Conservation (phyloP, 2,797 vertebrate species). For the Intellagama lesueurii region DNA sequence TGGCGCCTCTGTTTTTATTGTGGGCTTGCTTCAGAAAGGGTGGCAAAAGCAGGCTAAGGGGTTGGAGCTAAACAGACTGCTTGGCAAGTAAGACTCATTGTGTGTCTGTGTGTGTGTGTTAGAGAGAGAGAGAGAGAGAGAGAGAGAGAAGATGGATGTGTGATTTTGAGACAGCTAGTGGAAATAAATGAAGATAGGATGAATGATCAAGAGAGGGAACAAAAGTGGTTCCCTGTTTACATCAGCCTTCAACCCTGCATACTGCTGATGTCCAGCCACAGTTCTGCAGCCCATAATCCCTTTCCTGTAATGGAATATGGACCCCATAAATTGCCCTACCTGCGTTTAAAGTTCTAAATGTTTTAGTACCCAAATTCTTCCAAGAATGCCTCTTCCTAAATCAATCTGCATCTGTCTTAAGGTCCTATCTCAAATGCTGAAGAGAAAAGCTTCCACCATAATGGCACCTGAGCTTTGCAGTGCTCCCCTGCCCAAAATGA, state of each 20-base stretch:
- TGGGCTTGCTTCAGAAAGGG: neutral
- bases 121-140: neutral
- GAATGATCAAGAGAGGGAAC: too few relatives aligned
- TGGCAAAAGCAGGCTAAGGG: neutral
- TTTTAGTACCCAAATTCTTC: neutral
- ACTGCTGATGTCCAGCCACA: too few relatives aligned
- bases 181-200: too few relatives aligned
- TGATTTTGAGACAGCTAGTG: neutral
- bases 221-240: too few relatives aligned
- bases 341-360: neutral
- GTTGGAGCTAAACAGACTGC: neutral
- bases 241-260: too few relatives aligned
- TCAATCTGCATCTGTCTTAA: neutral
- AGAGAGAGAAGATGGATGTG: neutral
- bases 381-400: neutral
- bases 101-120: neutral
- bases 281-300: too few relatives aligned
- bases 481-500: neutral
- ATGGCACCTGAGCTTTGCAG: neutral
- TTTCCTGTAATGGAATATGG: neutral
- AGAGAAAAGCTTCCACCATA: neutral
- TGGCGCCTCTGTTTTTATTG: neutral
- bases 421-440: neutral
- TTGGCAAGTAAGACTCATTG: neutral
- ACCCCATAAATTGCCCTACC: too few relatives aligned